phyloP scores from a whole-genome alignment of 2,797 vertebrate genomes.

The Hafferia zeledoni region DNA sequence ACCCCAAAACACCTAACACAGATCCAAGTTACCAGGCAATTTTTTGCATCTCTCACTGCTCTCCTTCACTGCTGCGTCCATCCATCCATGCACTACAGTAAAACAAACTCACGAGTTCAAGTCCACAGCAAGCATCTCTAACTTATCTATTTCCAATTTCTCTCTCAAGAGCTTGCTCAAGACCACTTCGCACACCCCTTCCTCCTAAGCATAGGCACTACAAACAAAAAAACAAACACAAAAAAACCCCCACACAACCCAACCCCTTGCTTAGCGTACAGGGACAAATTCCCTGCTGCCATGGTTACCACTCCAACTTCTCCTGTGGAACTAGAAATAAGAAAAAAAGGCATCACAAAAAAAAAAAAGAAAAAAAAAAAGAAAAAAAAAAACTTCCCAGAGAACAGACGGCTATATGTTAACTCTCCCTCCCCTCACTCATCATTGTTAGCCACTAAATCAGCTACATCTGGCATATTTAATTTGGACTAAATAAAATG shows the following conservation, averaged over 20 bases:
- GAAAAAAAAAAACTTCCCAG: background rate
- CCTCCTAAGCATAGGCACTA: background rate
- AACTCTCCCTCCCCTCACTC: slow-evolving; percentile 26
- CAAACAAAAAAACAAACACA: slow-evolving; percentile 30
- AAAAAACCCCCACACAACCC: background rate
- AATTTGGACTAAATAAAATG: slow-evolving; percentile 56
- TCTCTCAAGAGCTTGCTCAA: background rate
- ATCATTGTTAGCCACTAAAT: slow-evolving; percentile 53
- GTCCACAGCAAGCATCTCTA: background rate
- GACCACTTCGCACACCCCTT: background rate
- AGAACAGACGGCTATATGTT: slow-evolving; percentile 61
- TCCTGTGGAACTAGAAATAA: slow-evolving; percentile 39
- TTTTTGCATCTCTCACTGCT: background rate
- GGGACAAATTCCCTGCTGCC: slow-evolving; percentile 52
- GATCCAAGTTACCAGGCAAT: background rate
- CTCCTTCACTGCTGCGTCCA: background rate
- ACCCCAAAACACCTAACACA: background rate
- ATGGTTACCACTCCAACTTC: slow-evolving; percentile 55
- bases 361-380: background rate
- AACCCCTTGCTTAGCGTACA: slow-evolving; percentile 26
- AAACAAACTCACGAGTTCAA: background rate
- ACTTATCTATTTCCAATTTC: background rate
- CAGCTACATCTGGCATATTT: slow-evolving; percentile 50
- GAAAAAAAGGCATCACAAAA: background rate
- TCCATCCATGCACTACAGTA: accelerated